Base-by-base conservation (phyloP, 2,888 invertebrate genomes). In the Oscheius sp. region DNA sequence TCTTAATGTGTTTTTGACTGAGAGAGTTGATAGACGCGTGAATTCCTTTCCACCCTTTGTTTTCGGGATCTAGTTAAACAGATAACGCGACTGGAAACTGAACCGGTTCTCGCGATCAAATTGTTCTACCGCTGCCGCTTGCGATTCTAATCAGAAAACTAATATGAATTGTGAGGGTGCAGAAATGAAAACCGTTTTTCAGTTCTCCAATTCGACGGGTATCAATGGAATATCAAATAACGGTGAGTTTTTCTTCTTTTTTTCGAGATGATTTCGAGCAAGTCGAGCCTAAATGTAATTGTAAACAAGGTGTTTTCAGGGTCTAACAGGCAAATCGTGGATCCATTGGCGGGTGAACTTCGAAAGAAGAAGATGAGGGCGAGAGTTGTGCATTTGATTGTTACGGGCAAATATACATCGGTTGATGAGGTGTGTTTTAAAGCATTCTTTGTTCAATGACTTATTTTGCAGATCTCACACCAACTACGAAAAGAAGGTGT, bases 301-400 rank as follows among this genome's bases (percentile, higher is more conserved):
- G 42, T 5, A 42, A 42, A 42, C 3, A 33, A 58, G 3, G 21
- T 21, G 9, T 47, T 59, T 62, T 48, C 33, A 68, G 66, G 74
- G 74, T 74, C 74, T 21, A 53, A 53, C 58, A 48, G 63, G n/a
- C 55, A 62, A 29, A 62, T 53, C 21, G 62, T 47, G 33, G 47
- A 80, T 59, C 73, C 79, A 37, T 63, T 79, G 70, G 76, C 74
- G 11, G 71, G 77, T 35, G 81, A 84, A 62, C 75, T 85, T 51
- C 71, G 82, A 74, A 77, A 76, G 68, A 76, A 79, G 50, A 66
- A 79, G 9, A 53, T 85, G 33, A 68, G 79, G 33, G 76, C 77
- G 10, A 75, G 85, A 33, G 74, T 85, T 58, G 73, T 85, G 51
- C 85, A 85, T 73, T 65, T 85, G 10, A 73, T 82, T 3, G 84